Base-by-base conservation (phyloP, 2,797 vertebrate genomes). In the Acipenser ruthenus region DNA sequence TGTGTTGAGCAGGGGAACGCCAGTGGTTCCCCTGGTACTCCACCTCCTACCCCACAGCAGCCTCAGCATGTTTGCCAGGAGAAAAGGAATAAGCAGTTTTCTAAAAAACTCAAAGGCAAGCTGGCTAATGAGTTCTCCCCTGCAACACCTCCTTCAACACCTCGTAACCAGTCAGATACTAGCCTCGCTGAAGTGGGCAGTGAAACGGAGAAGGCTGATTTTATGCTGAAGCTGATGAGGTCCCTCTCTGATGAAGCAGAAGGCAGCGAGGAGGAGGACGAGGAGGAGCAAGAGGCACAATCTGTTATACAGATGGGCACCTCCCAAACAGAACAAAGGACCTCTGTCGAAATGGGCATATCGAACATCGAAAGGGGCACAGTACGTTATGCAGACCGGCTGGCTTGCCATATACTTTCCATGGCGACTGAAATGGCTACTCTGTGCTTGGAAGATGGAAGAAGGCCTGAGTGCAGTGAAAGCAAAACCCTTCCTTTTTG, bases 41-140 rank as follows among this genome's bases (percentile, higher is more conserved):
- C 96, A 60, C 96, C 95, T 0, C 94, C 96, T 5, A 96, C 94
- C 62, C 96, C 96, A 64, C 87, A 96, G 70, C 84, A 91, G 67
- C 87, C 89, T 4, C 87, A 77, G 8, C 90, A 91, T 64, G 71
- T 87, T 58, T 88, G 85, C 70, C 89, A 88, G 61, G 93, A 95
- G 70, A 93, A 89, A 74, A 93, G 91, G 72, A 87, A 95, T 68
- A 93, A 85, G 73, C 95, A 90, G 66, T 91, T 99, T 59, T 96
- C 89, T 4, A 96, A 97, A 82, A 93, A 93, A 70, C 90, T 99
- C 37, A 99, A 99, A 78, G 91, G 93, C 72, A 95, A 97, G 68
- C 81, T 99, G 64, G 93, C 96, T 48, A 97, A 98, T 73, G 93
- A 97, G 75, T 98, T 98, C 78, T 92, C 92, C 12, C 95, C 96